Evolutionary conservation across 2,113 vertebrate genomes (phyloP).

Genomic region (Notiomystis cincta): DNA sequence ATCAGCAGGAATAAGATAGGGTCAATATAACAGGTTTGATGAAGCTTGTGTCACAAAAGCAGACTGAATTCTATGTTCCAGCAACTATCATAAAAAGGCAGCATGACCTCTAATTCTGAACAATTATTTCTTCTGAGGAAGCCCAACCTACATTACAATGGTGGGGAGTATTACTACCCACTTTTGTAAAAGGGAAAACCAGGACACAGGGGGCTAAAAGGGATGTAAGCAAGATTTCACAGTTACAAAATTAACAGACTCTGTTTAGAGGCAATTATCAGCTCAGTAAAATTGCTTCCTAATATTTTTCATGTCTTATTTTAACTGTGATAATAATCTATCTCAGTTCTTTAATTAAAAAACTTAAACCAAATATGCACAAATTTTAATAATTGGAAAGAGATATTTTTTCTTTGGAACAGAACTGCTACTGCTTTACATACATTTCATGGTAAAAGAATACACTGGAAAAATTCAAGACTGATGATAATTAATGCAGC

Average conservation of each 20-base stretch:
- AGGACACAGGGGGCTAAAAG: not conserved
- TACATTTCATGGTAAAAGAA: not conserved
- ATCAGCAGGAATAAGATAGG: not conserved
- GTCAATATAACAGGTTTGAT: not conserved
- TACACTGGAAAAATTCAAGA: not conserved
- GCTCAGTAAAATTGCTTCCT: not conserved
- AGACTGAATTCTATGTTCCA: not conserved
- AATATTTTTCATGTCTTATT: not conserved
- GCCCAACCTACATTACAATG: not conserved
- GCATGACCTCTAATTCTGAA: not conserved
- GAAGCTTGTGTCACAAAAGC: not conserved
- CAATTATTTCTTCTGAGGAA: not conserved
- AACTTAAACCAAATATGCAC: not conserved
- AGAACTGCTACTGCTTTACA: not conserved
- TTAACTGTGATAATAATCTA: not conserved
- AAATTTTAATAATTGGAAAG: not conserved
- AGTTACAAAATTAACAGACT: not conserved
- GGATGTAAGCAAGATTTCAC: not conserved
- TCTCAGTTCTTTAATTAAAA: not conserved
- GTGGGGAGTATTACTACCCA: not conserved
- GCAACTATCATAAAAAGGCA: not conserved
- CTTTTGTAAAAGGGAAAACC: not conserved
- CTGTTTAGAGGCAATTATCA: not conserved
- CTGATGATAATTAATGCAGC: not conserved
- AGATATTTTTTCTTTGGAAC: not conserved